Conservation (phyloP, 2,888 invertebrate species). For the Xestia sexstrigata region DNA sequence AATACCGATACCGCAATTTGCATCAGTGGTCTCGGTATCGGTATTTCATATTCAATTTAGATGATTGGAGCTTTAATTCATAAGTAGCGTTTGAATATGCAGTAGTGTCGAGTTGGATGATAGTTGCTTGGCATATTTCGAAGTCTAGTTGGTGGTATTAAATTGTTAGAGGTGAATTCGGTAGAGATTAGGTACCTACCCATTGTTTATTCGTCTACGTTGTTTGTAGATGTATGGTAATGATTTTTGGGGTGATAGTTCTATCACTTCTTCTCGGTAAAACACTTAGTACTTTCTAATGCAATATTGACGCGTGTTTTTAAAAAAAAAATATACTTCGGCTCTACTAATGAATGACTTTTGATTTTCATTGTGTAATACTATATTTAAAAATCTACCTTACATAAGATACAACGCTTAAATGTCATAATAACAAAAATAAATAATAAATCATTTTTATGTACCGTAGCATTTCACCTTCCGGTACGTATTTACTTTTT, state of each 20-base stretch:
- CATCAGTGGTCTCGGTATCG: constrained; percentile 40
- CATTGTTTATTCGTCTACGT: not conserved
- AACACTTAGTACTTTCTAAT: not conserved
- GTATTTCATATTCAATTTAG: constrained; percentile 55
- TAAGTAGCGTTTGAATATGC: constrained; percentile 51
- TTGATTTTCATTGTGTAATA: not conserved
- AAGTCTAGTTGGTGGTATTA: not conserved
- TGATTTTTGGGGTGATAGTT: too few relatives aligned
- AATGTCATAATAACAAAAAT: not conserved
- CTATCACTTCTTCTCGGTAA: not conserved
- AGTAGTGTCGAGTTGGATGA: constrained; percentile 29
- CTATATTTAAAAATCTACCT: not conserved
- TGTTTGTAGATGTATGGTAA: not conserved
- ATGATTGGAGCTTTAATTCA: constrained; percentile 43
- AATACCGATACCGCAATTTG: constrained; percentile 49
- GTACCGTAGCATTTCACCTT: constrained; percentile 7
- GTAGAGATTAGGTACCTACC: not conserved
- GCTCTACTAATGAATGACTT: not conserved
- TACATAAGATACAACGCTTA: not conserved
- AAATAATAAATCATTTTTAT: not conserved
- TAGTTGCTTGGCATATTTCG: constrained; percentile 22
- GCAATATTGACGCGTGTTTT: too few relatives aligned
- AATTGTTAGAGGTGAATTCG: not conserved
- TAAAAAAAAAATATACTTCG: too few relatives aligned
- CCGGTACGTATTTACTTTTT: constrained; percentile 44